phyloP scores from a whole-genome alignment of 2,888 invertebrate species.

The Xanthorhoe spadicearia region DNA sequence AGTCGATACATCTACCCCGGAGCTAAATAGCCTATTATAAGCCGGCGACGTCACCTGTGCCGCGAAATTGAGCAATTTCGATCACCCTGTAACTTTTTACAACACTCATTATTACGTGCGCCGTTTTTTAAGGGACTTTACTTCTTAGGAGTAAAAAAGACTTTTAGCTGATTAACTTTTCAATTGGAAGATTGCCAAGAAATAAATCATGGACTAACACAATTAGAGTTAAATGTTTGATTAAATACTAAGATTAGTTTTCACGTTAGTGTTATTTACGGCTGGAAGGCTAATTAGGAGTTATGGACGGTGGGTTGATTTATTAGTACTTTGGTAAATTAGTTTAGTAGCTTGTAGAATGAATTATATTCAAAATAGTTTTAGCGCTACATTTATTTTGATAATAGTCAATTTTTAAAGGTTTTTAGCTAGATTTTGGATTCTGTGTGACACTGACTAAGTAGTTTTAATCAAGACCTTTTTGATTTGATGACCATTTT shows the following conservation, averaged over 20 bases:
- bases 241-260: slow-evolving; percentile 53
- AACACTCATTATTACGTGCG: background rate
- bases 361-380: background rate
- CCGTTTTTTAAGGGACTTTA: slow-evolving; percentile 13
- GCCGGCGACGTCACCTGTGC: background rate
- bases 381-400: no score
- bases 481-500: no score
- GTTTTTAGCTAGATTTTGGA: no score
- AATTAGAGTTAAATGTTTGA: slow-evolving; percentile 75
- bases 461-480: no score
- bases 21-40: background rate
- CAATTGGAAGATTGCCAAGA: slow-evolving; percentile 72
- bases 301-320: slow-evolving; percentile 11
- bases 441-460: no score
- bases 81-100: background rate
- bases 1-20: background rate
- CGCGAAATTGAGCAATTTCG: slow-evolving; percentile 1
- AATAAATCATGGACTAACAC: slow-evolving; percentile 77
- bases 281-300: slow-evolving; percentile 24
- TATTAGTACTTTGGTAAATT: slow-evolving; percentile 9
- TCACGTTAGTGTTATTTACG: slow-evolving; percentile 23
- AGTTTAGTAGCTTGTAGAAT: background rate
- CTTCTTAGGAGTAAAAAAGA: slow-evolving; percentile 67
- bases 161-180: slow-evolving; percentile 83
- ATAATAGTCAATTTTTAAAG: no score